A percentile compares a stretch with the other conserved stretches of the same genome.
These are phyloP conservation scores for Bibio marci DNA, from an alignment of 2,888 invertebrate species.

Conservation along the genomic window DNA sequence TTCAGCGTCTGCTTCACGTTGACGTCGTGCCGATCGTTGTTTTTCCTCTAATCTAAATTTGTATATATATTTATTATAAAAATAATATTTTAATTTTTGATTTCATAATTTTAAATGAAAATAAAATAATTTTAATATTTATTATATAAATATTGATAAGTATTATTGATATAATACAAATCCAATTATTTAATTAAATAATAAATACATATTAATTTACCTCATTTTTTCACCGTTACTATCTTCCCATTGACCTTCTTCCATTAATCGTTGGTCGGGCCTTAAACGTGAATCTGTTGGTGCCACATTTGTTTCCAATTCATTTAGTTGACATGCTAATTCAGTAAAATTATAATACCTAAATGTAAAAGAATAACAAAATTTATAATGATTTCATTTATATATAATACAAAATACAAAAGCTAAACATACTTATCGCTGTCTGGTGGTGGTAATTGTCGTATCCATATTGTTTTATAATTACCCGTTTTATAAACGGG, in stretches of 20 bases:
- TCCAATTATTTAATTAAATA: constrained; percentile 1
- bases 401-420: background rate
- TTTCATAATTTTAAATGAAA: too few species aligned
- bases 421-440: constrained; percentile 34
- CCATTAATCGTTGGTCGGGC: constrained; percentile 97
- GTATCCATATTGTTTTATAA: constrained; percentile 72
- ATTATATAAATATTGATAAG: background rate
- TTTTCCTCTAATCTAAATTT: constrained; percentile 89
- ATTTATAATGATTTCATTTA: background rate
- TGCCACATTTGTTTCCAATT: constrained; percentile 78
- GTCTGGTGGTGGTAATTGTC: constrained; percentile 51
- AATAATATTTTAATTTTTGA: background rate
- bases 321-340: constrained; percentile 92
- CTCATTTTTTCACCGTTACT: constrained; percentile 72
- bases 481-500: constrained; percentile 87
- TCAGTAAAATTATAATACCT: constrained; percentile 86
- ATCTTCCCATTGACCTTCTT: constrained; percentile 80
- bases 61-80: constrained; percentile 14
- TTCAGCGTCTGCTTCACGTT: constrained; percentile 67
- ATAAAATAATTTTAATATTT: background rate
- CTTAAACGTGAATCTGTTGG: constrained; percentile 86
- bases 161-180: background rate
- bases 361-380: constrained; percentile 5
- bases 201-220: too few species aligned
- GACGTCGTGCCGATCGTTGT: constrained; percentile 65